Evolutionary conservation across 2,113 vertebrate species (phyloP), one percentile per base, ranked within the genome.

Genomic region (Tragelaphus buxtoni): DNA sequence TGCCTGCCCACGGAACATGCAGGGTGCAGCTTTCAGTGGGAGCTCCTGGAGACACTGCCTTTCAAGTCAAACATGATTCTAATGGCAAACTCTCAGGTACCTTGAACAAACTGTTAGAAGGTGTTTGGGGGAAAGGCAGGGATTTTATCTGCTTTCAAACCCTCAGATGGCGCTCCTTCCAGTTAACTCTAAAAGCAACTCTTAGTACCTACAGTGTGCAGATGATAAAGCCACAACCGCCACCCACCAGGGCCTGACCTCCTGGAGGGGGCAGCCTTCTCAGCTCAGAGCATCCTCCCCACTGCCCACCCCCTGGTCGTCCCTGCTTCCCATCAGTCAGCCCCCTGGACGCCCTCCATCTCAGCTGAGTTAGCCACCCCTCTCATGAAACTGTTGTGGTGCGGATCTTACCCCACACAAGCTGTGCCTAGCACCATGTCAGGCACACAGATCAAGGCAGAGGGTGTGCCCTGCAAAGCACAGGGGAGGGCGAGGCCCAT

Each of bases 241-340:
- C 16, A 5, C 35, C 69, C n/a, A 53, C 13, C 24, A 28, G 69
- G 32, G 42, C 32, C 24, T 20, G 32, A 56, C 35, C 55, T 42
- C 45, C 20, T 32, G 32, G 32, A 83, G 17, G 16, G 10, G 69
- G 3, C 18, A 24, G 45, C 9, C 16, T n/a, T 3, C 61, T 17
- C 47, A 26, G 39, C 14, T 65, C 13, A 26, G 63, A 80, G 60
- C 8, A 26, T 17, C 35, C 45, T 53, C 32, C 30, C 16, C 13
- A 32, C 2, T 22, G 69, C n/a, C 10, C 24, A 7, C 0, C 16
- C 3, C 16, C 17, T 8, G 49, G 18, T 3, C 6, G 20, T 7
- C 32, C 10, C 56, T 55, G 18, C 26, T 39, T 42, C n/a, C 76
- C n/a, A 2, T 69, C 65, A 32, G 12, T 45, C 5, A 26, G 51